Base-by-base conservation (phyloP, 1,140 invertebrate species). In the Lepidurus arcticus region DNA sequence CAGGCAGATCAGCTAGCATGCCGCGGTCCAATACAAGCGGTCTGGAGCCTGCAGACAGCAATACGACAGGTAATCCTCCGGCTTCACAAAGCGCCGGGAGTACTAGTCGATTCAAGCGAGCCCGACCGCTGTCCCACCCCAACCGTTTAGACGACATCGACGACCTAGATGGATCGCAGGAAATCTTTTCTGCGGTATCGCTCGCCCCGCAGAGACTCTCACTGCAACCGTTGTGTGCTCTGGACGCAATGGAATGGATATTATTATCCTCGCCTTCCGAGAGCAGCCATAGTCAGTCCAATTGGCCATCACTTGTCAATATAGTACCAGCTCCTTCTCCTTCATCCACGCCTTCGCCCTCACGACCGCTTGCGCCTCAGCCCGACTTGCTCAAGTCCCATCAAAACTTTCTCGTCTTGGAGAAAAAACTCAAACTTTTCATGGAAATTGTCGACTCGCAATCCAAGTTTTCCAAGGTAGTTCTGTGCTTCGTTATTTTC, bases 401-500 rank as follows among this genome's bases (percentile, higher is more conserved):
- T 76, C 90, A 92, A 82, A 91, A 91, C 2, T 91, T 92, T 83
- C 90, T 90, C 80, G 89, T 91, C 81, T 87, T 90, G 84, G 91
- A 92, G 81, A 91, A 93, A 84, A 91, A 92, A 82, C 87, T 93
- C 81, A 88, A 89, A 11, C 87, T 93, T 13, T 92, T 92, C 84
- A 90, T 92, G 81, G 92, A 93, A 80, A 93, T 93, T 80, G 87
- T 93, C 82, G 91, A 92, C 82, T 90, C 91, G 13, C 92, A 93
- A 85, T 91, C 93, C 84, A 87, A 89, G 82, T 91, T 93, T 82
- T 91, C 91, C 82, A 90, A 92, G 91, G 91, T 93, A 86, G 86
- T 53, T 78, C n/a, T 34, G 6, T 7, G 11, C n/a, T 73, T 26
- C 45, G 76, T 24, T 45, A 45, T 44, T 9, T 53, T 5, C 11